These are phyloP conservation scores for Oncorhynchus masou DNA, from an alignment of 2,113 vertebrate genomes.

Conservation along the genomic window DNA sequence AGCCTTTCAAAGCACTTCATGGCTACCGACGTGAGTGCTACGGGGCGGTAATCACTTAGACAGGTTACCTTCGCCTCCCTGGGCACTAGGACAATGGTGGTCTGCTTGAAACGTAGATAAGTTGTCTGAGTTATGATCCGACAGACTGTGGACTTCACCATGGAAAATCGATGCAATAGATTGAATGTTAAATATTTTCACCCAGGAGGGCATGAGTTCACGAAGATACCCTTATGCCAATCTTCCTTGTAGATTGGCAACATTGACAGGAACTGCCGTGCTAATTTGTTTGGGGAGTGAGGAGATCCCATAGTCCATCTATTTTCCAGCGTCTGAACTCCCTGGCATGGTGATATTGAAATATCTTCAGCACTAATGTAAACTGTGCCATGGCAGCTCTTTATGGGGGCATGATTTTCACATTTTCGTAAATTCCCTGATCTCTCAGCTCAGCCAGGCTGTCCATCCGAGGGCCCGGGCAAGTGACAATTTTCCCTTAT, in stretches of 20 bases:
- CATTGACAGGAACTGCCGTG: neutral
- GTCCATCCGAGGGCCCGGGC: conserved; percentile 41
- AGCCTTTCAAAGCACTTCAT: no score
- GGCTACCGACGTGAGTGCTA: no score
- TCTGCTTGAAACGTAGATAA: no score
- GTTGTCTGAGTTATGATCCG: neutral
- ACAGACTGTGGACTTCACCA: neutral
- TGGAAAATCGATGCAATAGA: neutral
- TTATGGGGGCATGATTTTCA: conserved; percentile 45
- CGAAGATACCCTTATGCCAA: neutral
- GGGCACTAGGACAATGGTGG: no score
- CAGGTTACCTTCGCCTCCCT: no score
- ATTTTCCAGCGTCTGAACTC: conserved; percentile 7
- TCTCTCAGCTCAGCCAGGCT: conserved; percentile 22
- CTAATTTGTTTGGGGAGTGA: neutral
- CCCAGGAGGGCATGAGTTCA: neutral
- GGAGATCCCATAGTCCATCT: neutral
- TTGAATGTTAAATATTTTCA: neutral
- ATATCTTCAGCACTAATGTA: conserved; percentile 32
- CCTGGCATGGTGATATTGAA: conserved; percentile 32
- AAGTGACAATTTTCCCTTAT: conserved; percentile 66
- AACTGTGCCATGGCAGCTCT: conserved; percentile 34
- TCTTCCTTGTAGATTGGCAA: neutral
- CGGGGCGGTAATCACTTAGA: no score
- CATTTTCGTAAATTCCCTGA: conserved; percentile 34